Percentiles rank a stretch among this genome's conserved stretches.
Conservation (phyloP, 2,888 invertebrate genomes). For the Oligia fasciuncula region DNA sequence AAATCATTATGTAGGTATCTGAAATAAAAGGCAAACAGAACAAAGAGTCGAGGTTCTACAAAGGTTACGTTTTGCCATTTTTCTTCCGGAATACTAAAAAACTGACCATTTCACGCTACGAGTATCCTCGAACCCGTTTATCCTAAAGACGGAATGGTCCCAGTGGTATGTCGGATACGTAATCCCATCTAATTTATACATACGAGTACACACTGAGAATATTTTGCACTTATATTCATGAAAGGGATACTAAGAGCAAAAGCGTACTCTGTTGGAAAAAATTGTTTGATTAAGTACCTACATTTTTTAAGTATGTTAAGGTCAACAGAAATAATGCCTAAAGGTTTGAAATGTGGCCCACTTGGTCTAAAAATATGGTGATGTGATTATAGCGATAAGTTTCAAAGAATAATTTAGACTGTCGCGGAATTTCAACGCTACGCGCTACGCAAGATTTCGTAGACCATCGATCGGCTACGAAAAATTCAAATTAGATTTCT, state of each 20-base stretch:
- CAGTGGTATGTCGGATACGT: slow-evolving; percentile 52
- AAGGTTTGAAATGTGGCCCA: slow-evolving; percentile 26
- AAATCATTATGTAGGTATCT: slow-evolving; percentile 11
- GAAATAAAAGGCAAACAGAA: slow-evolving; percentile 23
- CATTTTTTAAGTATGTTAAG: slow-evolving; percentile 24
- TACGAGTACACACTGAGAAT: slow-evolving; percentile 31
- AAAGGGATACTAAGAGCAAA: slow-evolving; percentile 20
- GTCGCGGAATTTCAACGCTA: slow-evolving; percentile 28
- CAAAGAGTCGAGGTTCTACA: slow-evolving; percentile 12
- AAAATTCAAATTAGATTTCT: slow-evolving; percentile 10
- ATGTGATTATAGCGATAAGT: slow-evolving; percentile 11
- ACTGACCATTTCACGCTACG: slow-evolving; percentile 53
- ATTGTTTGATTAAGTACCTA: slow-evolving; percentile 6
- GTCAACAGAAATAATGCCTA: slow-evolving; percentile 14
- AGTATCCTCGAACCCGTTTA: slow-evolving; percentile 64
- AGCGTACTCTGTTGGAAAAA: slow-evolving; percentile 4
- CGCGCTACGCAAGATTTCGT: slow-evolving; percentile 44
- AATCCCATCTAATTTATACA: slow-evolving; percentile 61
- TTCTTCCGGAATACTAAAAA: slow-evolving; percentile 46
- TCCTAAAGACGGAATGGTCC: slow-evolving; percentile 60
- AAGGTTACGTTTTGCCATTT: slow-evolving; percentile 32
- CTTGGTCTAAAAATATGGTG: slow-evolving; percentile 38
- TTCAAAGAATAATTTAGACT: slow-evolving; percentile 17
- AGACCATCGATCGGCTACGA: slow-evolving; percentile 39
- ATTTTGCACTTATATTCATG: slow-evolving; percentile 44